Base-by-base conservation (phyloP, 2,797 vertebrate genomes). In the Chiropotes sagulatus region DNA sequence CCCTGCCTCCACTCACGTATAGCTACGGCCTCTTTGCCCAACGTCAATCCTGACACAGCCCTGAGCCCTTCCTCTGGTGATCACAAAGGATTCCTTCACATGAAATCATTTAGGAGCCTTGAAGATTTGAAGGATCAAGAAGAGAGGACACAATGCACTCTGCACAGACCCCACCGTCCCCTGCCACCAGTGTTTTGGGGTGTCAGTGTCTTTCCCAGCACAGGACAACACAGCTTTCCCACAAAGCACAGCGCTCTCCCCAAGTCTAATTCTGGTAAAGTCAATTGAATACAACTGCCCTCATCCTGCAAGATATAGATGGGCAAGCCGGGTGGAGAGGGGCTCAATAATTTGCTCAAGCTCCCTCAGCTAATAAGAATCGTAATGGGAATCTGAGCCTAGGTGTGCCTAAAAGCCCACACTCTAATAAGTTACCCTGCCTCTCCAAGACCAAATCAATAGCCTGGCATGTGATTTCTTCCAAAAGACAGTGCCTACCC, bases 261-360 rank as follows among this genome's bases (percentile, higher is more conserved):
- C 12, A 28, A 15, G 58, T 7, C 1, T 64, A 14, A 75, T 33
- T 64, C 86, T 50, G 28, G 46, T 10, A 41, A 24, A 26, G 0
- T 10, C 17, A 39, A 1, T 2, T 12, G 24, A 58, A 5, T 3
- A 11, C 33, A 73, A 22, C 24, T 50, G 24, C 19, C 50, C 24
- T n/a, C 4, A 0, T 4, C 4, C 75, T 72, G 36, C 12, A 52
- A 54, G 41, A 6, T 0, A 1, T 3, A 28, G 10, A 22, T 1
- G 3, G 52, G 20, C 1, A 33, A 2, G 28, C 50, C 1, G 4
- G 26, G 39, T 5, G 2, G 0, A 33, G 30, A 64, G 57, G 64
- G 67, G 19, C 46, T 33, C 6, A 24, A 20, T 33, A 8, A 17
- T 57, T 50, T 57, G 24, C 48, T 52, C 14, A 7, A 41, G 33